Evolutionary conservation across 2,888 invertebrate genomes (phyloP), one percentile per base, ranked within the genome.

Genomic region (Meloe dianella): DNA sequence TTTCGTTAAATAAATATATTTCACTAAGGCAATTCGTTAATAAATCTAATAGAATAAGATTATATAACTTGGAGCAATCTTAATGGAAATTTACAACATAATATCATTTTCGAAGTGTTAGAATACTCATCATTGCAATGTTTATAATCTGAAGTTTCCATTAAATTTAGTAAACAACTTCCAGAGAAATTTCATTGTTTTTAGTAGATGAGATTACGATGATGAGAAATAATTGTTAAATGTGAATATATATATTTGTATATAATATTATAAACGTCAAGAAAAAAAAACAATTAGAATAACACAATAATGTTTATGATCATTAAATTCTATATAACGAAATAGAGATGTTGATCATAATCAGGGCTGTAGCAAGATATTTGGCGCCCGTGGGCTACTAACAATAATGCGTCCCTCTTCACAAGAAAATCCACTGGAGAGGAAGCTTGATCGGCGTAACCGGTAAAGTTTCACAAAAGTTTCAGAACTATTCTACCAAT

Each of bases 91-190:
- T 41, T 17, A 17, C 17, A 17, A 17, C 17, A 41, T 41, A 12
- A 41, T 41, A 17, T 41, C 5, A 41, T 17, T 17, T 17, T 41
- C 12, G 17, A 41, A 12, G 41, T 41, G 41, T 41, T 41, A 8
- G 41, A 41, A 41, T 41, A 41, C 41, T 41, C 17, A 41, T 41
- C 41, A 41, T 41, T 41, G 17, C 41, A 2, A 17, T 41, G 41
- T 41, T 41, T 41, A 41, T 41, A 41, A 41, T 41, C 41, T 41
- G 17, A 41, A 41, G 17, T 41, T 41, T 41, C 41, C 41, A 41
- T 41, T 17, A 17, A 41, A 41, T 41, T 41, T 17, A 41, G 17
- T 41, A 41, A 41, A 41, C 41, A 41, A 41, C 17, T 41, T 41
- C n/a, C 17, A 41, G 41, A 6, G 17, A 17, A 41, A 41, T 41